A percentile compares a stretch with the other conserved stretches of the same genome.
Conservation (phyloP, 2,113 vertebrate species). For the Dunckerocampus dactyliophorus region DNA sequence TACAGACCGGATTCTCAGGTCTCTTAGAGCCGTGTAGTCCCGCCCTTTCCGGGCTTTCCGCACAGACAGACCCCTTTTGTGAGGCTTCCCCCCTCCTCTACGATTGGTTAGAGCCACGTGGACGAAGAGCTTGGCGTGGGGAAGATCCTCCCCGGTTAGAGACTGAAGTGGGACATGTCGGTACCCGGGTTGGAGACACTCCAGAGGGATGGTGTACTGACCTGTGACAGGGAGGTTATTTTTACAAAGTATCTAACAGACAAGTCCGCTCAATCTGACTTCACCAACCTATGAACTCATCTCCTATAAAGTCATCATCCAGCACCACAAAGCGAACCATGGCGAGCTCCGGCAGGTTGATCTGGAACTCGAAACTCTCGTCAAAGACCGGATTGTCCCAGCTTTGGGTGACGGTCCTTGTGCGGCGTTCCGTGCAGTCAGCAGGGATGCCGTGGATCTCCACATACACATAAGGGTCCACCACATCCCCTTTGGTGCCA, state of each 20-base stretch:
- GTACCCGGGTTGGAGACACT: slow-evolving; percentile 91
- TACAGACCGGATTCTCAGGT: slow-evolving; percentile 82
- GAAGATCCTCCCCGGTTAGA: slow-evolving; percentile 84
- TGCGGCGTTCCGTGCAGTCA: slow-evolving; percentile 89
- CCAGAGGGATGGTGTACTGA: slow-evolving; percentile 92
- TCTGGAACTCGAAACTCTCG: slow-evolving; percentile 95
- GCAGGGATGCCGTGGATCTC: slow-evolving; percentile 94
- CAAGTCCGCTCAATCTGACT: neutral
- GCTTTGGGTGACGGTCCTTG: slow-evolving; percentile 89
- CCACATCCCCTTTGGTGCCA: slow-evolving; percentile 89
- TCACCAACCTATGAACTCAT: slow-evolving; percentile 85
- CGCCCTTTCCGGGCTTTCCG: slow-evolving; percentile 87
- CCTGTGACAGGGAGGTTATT: slow-evolving; percentile 59
- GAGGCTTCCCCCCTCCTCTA: slow-evolving; percentile 90
- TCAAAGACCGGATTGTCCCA: slow-evolving; percentile 93
- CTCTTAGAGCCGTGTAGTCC: slow-evolving; percentile 87
- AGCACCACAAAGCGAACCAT: slow-evolving; percentile 95
- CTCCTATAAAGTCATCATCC: slow-evolving; percentile 92
- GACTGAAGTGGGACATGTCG: slow-evolving; percentile 87
- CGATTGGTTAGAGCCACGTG: slow-evolving; percentile 94
- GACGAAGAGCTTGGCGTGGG: slow-evolving; percentile 84
- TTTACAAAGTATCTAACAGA: neutral
- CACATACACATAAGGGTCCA: slow-evolving; percentile 91
- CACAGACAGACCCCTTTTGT: slow-evolving; percentile 90
- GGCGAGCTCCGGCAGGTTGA: slow-evolving; percentile 90